These are phyloP conservation scores for Cerastis leucographa DNA, from an alignment of 2,888 invertebrate species.

Conservation along the genomic window DNA sequence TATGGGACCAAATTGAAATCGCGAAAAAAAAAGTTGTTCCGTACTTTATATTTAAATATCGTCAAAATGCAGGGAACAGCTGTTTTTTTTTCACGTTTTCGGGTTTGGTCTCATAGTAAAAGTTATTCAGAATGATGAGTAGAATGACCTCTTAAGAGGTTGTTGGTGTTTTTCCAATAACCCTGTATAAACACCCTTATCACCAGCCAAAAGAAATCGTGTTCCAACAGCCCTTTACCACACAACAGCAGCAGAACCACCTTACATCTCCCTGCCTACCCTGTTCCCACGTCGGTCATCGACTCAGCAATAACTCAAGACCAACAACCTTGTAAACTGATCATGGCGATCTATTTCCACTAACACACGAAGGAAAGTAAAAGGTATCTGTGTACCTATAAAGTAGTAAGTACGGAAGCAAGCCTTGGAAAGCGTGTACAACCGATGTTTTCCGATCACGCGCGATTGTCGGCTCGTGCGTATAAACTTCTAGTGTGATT, in stretches of 20 bases:
- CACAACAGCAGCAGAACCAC: neutral
- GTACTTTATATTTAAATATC: no score
- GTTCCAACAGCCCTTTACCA: neutral
- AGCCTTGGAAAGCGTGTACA: conserved; percentile 70
- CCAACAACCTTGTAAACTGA: conserved; percentile 61
- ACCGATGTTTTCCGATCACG: conserved; percentile 71
- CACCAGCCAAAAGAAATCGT: neutral
- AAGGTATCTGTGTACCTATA: conserved; percentile 23
- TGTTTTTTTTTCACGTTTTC: no score
- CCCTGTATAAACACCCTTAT: no score
- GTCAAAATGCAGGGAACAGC: no score
- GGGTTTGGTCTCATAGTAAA: no score
- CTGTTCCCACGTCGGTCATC: conserved; percentile 47
- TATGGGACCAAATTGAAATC: no score
- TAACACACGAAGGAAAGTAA: conserved; percentile 63
- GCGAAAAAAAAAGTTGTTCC: no score
- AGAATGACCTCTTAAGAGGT: no score
- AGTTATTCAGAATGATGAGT: no score
- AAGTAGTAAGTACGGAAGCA: conserved; percentile 29
- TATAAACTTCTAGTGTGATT: conserved; percentile 41
- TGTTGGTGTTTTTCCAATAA: no score
- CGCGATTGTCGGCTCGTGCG: conserved; percentile 51
- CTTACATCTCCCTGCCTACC: neutral
- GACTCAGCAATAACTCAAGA: conserved; percentile 32
- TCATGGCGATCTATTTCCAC: conserved; percentile 57